Evolutionary conservation across 2,797 vertebrate species (phyloP).

Genomic region (Sorex maritimensis): DNA sequence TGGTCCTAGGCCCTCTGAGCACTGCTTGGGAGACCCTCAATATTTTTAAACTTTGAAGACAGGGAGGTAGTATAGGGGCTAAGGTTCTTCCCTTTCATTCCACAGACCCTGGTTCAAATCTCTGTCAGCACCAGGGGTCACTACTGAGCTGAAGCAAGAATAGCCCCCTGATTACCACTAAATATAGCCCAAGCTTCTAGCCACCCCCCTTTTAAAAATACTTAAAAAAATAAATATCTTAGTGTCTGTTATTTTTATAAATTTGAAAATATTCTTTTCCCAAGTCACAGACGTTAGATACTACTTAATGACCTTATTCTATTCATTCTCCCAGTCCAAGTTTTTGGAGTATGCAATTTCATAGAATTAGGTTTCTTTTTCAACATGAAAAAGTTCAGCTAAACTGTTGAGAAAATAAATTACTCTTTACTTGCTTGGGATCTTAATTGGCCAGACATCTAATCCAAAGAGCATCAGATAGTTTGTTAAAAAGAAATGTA

Average conservation of each 20-base stretch:
- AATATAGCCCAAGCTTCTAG: too few species aligned
- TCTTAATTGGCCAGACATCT: background rate
- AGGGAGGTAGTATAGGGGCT: too few species aligned
- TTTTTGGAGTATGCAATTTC: constrained; percentile 18
- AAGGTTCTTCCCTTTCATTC: too few species aligned
- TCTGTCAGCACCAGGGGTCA: too few species aligned
- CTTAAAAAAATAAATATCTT: background rate
- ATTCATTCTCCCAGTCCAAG: background rate
- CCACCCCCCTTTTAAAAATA: too few species aligned
- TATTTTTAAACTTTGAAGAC: too few species aligned
- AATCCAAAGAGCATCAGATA: background rate
- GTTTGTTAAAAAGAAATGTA: background rate
- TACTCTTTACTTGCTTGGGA: background rate
- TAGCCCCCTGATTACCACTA: too few species aligned
- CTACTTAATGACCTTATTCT: background rate
- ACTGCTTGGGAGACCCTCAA: too few species aligned
- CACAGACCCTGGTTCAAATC: too few species aligned
- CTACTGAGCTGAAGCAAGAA: too few species aligned
- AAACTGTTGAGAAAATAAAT: background rate
- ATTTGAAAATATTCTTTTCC: background rate
- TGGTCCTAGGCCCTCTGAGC: too few species aligned
- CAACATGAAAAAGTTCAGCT: background rate
- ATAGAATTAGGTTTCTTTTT: background rate
- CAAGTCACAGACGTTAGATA: constrained; percentile 1
- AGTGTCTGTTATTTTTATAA: background rate